Evolutionary conservation across 2,888 invertebrate genomes (phyloP).

Genomic region (Macrophya alboannulata): DNA sequence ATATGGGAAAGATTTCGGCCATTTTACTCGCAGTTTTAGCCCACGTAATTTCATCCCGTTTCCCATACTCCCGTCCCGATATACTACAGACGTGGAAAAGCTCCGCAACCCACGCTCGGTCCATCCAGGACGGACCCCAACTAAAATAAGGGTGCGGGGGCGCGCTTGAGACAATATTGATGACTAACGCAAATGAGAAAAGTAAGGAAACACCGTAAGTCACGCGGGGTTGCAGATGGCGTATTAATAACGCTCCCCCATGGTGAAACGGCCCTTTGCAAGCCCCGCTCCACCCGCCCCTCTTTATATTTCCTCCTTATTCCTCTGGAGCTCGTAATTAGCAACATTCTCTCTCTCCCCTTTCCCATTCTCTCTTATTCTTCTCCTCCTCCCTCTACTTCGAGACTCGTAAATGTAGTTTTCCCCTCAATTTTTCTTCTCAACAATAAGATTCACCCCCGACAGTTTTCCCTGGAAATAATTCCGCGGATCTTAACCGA

Average conservation of each 20-base stretch:
- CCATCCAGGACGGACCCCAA: not conserved
- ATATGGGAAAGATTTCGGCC: not conserved
- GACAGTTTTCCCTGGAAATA: not conserved
- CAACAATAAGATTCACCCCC: conserved; percentile 19
- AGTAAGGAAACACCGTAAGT: conserved; percentile 57
- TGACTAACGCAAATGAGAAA: conserved; percentile 56
- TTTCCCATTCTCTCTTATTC: not conserved
- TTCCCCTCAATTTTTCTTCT: not conserved
- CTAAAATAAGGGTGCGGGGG: conserved; percentile 63
- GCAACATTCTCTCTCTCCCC: conserved; percentile 65
- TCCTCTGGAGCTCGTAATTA: conserved; percentile 73
- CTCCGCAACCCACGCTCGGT: conserved; percentile 2
- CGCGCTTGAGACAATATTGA: conserved; percentile 64
- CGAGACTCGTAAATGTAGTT: not conserved
- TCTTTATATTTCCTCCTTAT: not conserved
- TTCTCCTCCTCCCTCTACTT: not conserved
- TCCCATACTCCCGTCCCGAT: not conserved
- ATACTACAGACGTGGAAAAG: not conserved
- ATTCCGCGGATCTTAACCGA: conserved; percentile 1
- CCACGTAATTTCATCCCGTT: not conserved
- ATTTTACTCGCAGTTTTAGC: not conserved
- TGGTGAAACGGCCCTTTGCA: conserved; percentile 57
- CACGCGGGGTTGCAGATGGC: conserved; percentile 56
- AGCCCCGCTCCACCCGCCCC: conserved; percentile 59
- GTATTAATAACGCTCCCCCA: conserved; percentile 57